Percentiles rank a stretch among this genome's conserved stretches.
Conservation (phyloP, 2,797 vertebrate species). For the Etheostoma nigrum region DNA sequence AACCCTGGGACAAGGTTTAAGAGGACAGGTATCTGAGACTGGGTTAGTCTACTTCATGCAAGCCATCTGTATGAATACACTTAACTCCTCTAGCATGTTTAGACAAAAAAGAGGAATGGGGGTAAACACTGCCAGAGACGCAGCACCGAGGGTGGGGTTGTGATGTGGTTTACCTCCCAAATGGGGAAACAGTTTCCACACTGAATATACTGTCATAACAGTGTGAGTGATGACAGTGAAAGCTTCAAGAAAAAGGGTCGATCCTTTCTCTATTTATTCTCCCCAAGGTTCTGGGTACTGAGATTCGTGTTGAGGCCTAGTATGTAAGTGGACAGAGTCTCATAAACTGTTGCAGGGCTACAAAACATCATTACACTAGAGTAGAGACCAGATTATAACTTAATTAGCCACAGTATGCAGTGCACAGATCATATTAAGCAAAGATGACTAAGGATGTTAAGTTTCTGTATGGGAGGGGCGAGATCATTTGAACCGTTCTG, state of each 20-base stretch:
- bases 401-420: no score
- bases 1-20: not conserved
- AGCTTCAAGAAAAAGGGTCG: constrained; percentile 26
- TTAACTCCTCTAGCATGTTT: constrained; percentile 70
- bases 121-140: constrained; percentile 37
- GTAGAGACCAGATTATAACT: constrained; percentile 7
- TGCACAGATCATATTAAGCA: no score
- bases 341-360: constrained; percentile 54
- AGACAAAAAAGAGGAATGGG: constrained; percentile 47
- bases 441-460: no score
- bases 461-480: no score
- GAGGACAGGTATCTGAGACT: not conserved
- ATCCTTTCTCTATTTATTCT: constrained; percentile 40
- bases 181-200: constrained; percentile 36
- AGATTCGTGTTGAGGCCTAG: constrained; percentile 21
- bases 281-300: constrained; percentile 17
- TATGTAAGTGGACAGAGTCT: constrained; percentile 19
- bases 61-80: constrained; percentile 63
- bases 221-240: constrained; percentile 52
- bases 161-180: constrained; percentile 14
- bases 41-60: constrained; percentile 47
- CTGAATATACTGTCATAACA: constrained; percentile 37
- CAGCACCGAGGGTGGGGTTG: constrained; percentile 2
- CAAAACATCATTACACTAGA: constrained; percentile 21
- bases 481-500: no score